Evolutionary conservation across 2,797 vertebrate species (phyloP).

Genomic region (Trachurus trachurus): DNA sequence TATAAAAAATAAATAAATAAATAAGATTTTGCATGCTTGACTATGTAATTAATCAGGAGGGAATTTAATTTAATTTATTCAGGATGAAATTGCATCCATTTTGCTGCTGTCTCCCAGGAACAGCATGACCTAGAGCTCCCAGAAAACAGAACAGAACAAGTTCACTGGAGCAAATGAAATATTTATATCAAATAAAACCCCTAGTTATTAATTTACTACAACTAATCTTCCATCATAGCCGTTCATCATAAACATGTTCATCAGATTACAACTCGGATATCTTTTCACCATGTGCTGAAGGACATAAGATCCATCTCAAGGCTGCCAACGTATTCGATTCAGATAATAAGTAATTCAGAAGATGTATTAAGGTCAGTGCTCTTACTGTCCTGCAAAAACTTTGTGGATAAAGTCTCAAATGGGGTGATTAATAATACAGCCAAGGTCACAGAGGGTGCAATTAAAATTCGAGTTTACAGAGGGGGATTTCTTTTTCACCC

Average conservation of each 20-base stretch:
- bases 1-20: not conserved
- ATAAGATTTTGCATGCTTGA: not conserved
- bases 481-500: not conserved
- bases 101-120: not conserved
- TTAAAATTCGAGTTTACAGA: not conserved
- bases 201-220: conserved; percentile 35
- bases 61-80: not conserved
- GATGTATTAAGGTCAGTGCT: conserved; percentile 5
- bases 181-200: conserved; percentile 22
- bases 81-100: conserved; percentile 2
- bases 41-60: not conserved
- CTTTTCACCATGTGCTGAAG: conserved; percentile 40
- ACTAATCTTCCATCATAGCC: conserved; percentile 19
- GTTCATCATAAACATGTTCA: conserved; percentile 57
- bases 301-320: conserved; percentile 19
- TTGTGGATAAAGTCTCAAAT: not conserved
- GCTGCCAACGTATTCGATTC: conserved; percentile 35
- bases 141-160: not conserved
- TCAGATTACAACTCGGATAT: conserved; percentile 45
- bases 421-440: not conserved
- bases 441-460: not conserved
- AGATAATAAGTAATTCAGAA: conserved; percentile 35
- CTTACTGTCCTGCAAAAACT: not conserved
- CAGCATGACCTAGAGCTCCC: conserved; percentile 1
- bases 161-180: not conserved